Evolutionary conservation across 2,113 vertebrate species (phyloP), one percentile per base, ranked within the genome.

Genomic region (Dasyurus viverrinus): DNA sequence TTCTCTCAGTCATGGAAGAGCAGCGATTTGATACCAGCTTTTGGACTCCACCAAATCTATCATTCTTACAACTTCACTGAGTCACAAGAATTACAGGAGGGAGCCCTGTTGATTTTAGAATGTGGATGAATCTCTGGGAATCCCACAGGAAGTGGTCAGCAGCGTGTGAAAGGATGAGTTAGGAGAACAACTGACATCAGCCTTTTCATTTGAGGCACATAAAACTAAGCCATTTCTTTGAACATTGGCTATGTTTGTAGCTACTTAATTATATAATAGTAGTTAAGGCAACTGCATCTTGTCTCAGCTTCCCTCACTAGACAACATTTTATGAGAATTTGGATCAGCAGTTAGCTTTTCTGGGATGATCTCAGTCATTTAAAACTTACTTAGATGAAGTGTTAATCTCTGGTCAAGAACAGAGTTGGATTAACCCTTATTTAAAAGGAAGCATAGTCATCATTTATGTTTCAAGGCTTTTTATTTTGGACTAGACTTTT

Each of bases 251-350:
- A 50, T n/a, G 30, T 95, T 76, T 93, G 94, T 92, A 94, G 92
- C 89, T 95, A 93, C 55, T 92, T 95, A 92, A 96, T 94, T 95
- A 95, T 27, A 94, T 26, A 54, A 48, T 26, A 92, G 89, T 42
- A 92, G 89, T 94, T 96, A 92, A 94, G 89, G 60, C 46, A 93
- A 93, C 94, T 96, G 95, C 94, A 92, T 95, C 57, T 94, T 96
- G 97, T 97, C 95, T 95, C 10, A 92, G 91, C 23, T 93, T 95
- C 30, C 89, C 84, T 97, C 54, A 14, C 47, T 26, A 95, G 95
- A 95, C 55, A 97, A 92, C 57, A 93, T 96, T 97, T 94, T 95
- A 89, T 92, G 95, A 60, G 50, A 96, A 53, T 89, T 92, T 97
- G 92, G 90, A 92, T 93, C 89, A 89, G 91, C 94, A 93, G 52